Evolutionary conservation across 1,140 invertebrate species (phyloP).

Genomic region (Lepidurus couesii): DNA sequence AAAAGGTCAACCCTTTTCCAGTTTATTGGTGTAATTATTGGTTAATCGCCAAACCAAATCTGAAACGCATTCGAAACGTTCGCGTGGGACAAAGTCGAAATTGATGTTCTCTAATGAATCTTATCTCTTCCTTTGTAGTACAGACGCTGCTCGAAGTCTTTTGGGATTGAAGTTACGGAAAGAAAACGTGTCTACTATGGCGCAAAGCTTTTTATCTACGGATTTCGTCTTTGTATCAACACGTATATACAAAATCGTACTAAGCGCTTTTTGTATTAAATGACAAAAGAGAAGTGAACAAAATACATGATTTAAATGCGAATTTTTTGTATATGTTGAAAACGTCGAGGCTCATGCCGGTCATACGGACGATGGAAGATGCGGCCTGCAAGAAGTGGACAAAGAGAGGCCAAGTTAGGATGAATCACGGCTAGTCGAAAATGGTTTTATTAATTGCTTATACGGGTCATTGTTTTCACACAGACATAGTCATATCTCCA

Average conservation of each 20-base stretch:
- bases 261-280: background rate
- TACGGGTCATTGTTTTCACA: background rate
- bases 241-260: background rate
- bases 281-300: background rate
- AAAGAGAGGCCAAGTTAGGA: background rate
- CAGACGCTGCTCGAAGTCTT: too few relatives aligned
- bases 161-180: too few relatives aligned
- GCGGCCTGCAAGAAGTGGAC: background rate
- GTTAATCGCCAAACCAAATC: too few relatives aligned
- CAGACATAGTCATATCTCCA: background rate
- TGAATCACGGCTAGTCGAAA: background rate
- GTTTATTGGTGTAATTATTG: too few relatives aligned
- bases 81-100: too few relatives aligned
- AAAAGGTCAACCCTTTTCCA: too few relatives aligned
- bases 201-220: too few relatives aligned
- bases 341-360: background rate
- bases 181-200: too few relatives aligned
- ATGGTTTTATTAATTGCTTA: slow-evolving; percentile 7
- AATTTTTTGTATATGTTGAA: background rate
- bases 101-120: too few relatives aligned
- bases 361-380: background rate
- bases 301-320: background rate
- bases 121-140: too few relatives aligned
- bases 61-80: too few relatives aligned
- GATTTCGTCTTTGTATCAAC: too few relatives aligned